Conservation (phyloP, 2,797 vertebrate species). For the Sebastes iracundus region DNA sequence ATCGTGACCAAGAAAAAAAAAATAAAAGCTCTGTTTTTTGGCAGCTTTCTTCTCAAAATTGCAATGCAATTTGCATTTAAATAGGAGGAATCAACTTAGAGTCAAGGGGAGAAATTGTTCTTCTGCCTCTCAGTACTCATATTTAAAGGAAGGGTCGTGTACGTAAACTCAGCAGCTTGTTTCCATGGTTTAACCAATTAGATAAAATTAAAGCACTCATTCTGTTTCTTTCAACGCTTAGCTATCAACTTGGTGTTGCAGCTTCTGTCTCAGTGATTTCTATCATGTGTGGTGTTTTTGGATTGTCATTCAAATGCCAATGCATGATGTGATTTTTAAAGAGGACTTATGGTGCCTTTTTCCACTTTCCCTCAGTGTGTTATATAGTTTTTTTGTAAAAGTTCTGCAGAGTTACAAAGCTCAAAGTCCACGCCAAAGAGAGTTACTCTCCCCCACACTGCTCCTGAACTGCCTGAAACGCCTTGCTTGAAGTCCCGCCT, state of each 20-base stretch:
- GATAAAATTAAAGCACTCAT: not conserved
- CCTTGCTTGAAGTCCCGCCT: too few relatives aligned
- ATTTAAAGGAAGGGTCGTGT: conserved; percentile 34
- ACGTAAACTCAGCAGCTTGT: not conserved
- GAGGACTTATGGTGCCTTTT: not conserved
- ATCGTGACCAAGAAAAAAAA: conserved; percentile 30
- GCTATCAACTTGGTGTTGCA: not conserved
- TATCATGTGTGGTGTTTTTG: not conserved
- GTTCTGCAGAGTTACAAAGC: too few relatives aligned
- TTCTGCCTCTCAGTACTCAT: conserved; percentile 11
- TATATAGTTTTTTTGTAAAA: too few relatives aligned
- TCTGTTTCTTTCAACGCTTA: not conserved
- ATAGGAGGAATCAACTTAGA: conserved; percentile 47
- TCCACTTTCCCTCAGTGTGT: too few relatives aligned
- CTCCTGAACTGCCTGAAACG: too few relatives aligned
- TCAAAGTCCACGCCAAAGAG: too few relatives aligned
- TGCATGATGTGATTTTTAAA: conserved; percentile 6
- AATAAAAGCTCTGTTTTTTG: conserved; percentile 29
- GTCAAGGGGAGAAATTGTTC: conserved; percentile 32
- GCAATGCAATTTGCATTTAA: conserved; percentile 63
- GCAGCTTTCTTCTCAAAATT: conserved; percentile 29
- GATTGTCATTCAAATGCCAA: not conserved
- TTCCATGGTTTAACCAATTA: conserved; percentile 17
- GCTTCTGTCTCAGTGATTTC: conserved; percentile 2
- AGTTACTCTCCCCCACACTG: too few relatives aligned